Base-by-base conservation (phyloP, 1,140 invertebrate genomes). In the Brachystomella parvula region DNA sequence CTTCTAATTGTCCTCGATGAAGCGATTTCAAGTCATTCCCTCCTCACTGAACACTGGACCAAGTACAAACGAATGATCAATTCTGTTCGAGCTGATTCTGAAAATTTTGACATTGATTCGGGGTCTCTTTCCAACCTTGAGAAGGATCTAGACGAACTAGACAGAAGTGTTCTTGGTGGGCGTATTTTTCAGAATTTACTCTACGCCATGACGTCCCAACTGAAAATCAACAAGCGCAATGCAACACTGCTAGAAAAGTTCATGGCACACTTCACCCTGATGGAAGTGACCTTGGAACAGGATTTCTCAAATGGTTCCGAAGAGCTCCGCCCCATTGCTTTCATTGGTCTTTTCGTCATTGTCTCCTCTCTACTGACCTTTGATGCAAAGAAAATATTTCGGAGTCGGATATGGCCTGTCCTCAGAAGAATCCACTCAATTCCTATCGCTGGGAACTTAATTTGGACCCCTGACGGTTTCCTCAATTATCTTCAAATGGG, bases 381-480 rank as follows among this genome's bases (percentile, higher is more conserved):
- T 59, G 70, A 72, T 47, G 28, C 53, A 2, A 71, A 70, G 32
- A 71, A 68, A 35, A 21, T 61, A 17, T 71, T 69, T 47, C 35
- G 44, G 12, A 69, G 62, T 31, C 63, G 33, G 0, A 56, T 74
- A 15, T 68, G 67, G 70, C 72, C 73, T 47, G 35, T 24, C n/a
- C 24, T 73, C 3, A 70, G 68, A 30, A 71, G 80, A 79, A 68
- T 87, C 60, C 87, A 87, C 61, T 87, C 85, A 53, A 83, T 91
- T 28, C 85, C 84, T 61, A 76, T 94, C 2, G 79, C 84, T 59
- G 89, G 89, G 1, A 88, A 88, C 76, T 80, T 87, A 24, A 75
- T 91, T 33, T 93, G 89, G 89, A 84, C 87, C 74, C 88, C 90
- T 3, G 88, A 87, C 76, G 80, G 83, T 68, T 74, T 74, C 53